Conservation (phyloP, 35 echinoderm and acorn worm genomes). For the Ptychodera flava region DNA sequence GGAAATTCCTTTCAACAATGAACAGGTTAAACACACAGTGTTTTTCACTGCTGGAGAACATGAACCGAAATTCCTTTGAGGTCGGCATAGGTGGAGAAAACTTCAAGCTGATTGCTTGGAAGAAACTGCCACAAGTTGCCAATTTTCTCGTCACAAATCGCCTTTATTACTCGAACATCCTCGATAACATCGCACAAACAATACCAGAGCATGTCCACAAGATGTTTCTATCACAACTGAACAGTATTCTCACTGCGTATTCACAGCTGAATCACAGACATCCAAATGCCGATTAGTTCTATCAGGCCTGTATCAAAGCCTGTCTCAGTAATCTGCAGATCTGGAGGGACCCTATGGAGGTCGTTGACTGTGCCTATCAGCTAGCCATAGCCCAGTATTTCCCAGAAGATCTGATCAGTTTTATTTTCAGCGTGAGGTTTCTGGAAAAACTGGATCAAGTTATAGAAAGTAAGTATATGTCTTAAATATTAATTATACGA, state of each 20-base stretch:
- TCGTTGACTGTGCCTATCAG: not conserved
- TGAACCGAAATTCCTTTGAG: not conserved
- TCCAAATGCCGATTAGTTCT: not conserved
- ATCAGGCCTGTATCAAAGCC: not conserved
- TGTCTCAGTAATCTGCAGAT: not conserved
- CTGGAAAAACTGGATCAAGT: not conserved
- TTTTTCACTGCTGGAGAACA: not conserved
- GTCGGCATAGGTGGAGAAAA: not conserved
- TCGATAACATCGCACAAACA: not conserved
- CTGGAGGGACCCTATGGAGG: not conserved
- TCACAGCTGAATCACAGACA: not conserved
- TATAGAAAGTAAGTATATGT: not conserved
- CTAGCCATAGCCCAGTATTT: not conserved
- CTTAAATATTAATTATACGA: not conserved
- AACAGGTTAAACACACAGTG: not conserved
- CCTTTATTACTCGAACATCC: not conserved
- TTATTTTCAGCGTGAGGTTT: not conserved
- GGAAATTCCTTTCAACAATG: not conserved
- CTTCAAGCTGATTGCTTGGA: not conserved
- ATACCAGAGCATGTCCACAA: not conserved
- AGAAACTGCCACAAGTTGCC: not conserved
- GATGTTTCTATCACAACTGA: not conserved
- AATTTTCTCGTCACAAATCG: not conserved
- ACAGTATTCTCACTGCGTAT: not conserved
- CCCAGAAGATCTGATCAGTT: not conserved